These are phyloP conservation scores for Bufo bufo DNA, from an alignment of 2,113 vertebrate genomes.

Conservation along the genomic window DNA sequence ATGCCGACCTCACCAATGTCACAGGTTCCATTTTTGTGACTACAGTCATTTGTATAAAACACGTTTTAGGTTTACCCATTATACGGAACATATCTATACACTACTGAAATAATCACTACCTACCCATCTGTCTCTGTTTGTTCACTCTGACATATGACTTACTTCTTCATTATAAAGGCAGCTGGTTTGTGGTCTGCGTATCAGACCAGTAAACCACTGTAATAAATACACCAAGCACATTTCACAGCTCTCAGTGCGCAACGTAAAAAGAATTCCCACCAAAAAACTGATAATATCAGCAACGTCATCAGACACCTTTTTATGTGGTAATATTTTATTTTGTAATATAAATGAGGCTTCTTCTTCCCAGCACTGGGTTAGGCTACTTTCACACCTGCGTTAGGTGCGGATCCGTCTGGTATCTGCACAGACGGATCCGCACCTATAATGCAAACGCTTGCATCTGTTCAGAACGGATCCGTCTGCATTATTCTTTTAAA, in stretches of 20 bases:
- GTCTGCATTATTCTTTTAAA: too few species aligned
- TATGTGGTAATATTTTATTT: not conserved
- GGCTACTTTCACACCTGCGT: too few species aligned
- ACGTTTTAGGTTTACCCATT: not conserved
- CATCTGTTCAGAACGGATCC: too few species aligned
- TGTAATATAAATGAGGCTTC: not conserved
- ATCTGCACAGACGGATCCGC: too few species aligned
- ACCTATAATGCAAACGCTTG: too few species aligned
- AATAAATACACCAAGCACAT: not conserved
- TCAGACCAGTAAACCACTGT: not conserved
- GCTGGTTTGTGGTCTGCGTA: constrained; percentile 34
- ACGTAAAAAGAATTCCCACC: not conserved
- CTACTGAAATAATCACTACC: not conserved
- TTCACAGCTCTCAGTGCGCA: not conserved
- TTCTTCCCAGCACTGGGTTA: too few species aligned
- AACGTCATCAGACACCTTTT: not conserved
- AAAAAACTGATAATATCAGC: not conserved
- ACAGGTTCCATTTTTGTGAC: too few species aligned
- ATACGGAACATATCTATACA: not conserved
- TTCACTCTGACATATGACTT: not conserved
- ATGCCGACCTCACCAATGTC: too few species aligned
- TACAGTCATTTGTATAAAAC: too few species aligned
- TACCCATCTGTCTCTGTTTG: constrained; percentile 15
- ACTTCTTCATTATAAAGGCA: constrained; percentile 56
- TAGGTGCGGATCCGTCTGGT: too few species aligned